phyloP scores from a whole-genome alignment of 2,888 invertebrate genomes.

The Sphecodes monilicornis region DNA sequence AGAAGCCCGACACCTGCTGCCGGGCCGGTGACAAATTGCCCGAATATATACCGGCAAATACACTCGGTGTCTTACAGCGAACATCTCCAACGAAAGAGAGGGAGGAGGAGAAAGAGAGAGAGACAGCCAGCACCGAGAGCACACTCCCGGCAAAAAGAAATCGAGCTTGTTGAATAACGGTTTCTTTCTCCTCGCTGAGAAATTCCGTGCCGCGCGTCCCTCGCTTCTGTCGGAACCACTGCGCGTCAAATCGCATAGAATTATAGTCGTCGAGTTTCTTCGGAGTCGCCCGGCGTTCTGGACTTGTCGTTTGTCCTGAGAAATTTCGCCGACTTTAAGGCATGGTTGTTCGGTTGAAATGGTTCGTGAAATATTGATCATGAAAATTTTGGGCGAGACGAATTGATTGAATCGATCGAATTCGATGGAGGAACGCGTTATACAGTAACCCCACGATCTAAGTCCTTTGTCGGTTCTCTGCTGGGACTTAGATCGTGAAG shows the following conservation, averaged over 20 bases:
- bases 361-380: not conserved
- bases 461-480: too few species aligned
- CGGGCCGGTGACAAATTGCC: conserved; percentile 21
- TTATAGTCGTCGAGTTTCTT: conserved; percentile 13
- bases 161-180: not conserved
- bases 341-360: not conserved
- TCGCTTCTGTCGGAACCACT: conserved; percentile 5
- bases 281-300: not conserved
- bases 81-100: not conserved
- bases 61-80: conserved; percentile 6
- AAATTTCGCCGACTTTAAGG: not conserved
- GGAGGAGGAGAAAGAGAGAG: not conserved
- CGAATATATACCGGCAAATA: conserved; percentile 2
- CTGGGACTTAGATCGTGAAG: too few species aligned
- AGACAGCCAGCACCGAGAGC: not conserved
- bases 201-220: not conserved
- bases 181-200: not conserved
- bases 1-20: conserved; percentile 21
- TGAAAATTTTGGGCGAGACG: not conserved
- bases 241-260: not conserved
- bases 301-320: not conserved
- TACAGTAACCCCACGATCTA: too few species aligned
- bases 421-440: too few species aligned
- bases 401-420: not conserved
- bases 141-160: not conserved